Evolutionary conservation across 2,797 vertebrate genomes (phyloP).

Genomic region (Geotrypetes seraphini): DNA sequence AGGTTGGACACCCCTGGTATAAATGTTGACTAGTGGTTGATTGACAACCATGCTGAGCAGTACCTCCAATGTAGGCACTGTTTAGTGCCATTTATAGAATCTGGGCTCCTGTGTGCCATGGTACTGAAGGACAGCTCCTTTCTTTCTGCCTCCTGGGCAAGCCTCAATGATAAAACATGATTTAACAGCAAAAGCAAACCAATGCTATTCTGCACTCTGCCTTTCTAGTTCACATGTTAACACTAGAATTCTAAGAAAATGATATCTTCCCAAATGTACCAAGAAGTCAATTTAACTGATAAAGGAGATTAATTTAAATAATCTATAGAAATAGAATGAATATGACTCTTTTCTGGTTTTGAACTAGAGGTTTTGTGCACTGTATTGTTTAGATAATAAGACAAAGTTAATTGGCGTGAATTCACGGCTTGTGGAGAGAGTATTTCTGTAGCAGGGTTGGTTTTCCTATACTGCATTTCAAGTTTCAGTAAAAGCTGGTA

Average conservation of each 20-base stretch:
- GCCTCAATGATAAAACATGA: no score
- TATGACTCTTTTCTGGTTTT: conserved; percentile 19
- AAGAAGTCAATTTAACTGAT: conserved; percentile 19
- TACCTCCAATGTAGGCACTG: no score
- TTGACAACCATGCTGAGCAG: no score
- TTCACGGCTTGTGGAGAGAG: background rate
- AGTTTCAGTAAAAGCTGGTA: background rate
- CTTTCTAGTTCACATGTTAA: no score
- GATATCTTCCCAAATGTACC: background rate
- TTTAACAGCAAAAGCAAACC: no score
- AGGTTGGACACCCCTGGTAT: no score
- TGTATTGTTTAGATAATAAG: conserved; percentile 17
- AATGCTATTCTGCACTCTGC: no score
- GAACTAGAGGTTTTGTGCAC: background rate
- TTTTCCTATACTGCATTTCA: background rate
- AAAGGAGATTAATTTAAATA: conserved; percentile 28
- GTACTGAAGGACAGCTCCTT: no score
- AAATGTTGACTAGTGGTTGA: no score
- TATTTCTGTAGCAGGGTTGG: background rate
- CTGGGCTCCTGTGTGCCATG: no score
- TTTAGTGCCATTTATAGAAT: no score
- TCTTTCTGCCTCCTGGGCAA: no score
- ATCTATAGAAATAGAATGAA: conserved; percentile 13
- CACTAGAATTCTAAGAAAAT: background rate
- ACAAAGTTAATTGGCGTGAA: conserved; percentile 21